Base-by-base conservation (phyloP, 2,113 vertebrate genomes). In the Syngnathus floridae region DNA sequence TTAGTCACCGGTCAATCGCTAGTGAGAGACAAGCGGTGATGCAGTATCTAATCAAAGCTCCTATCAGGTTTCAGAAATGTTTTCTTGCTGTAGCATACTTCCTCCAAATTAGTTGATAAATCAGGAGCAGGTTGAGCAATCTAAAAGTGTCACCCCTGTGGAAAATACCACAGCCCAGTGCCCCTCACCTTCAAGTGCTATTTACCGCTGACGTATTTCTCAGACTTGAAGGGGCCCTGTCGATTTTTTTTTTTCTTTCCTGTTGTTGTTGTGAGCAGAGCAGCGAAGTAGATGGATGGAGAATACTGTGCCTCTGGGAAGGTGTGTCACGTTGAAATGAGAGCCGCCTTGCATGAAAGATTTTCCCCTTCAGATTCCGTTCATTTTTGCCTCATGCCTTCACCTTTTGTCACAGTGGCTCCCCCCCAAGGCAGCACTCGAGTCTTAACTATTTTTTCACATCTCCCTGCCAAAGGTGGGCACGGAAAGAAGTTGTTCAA, bases 121-220 rank as follows among this genome's bases (percentile, higher is more conserved):
- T 64, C 46, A 46, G 31, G 45, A 64, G 26, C 16, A 49, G 45
- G 17, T 45, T 9, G 14, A 49, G 9, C 62, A 64, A 64, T 41
- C 59, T 17, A n/a, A 61, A 43, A 61, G 21, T 61, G 59, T 67
- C 79, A 76, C 63, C 63, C 54, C 45, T 51, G 74, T 82, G 85
- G 64, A 58, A 86, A 81, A 87, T 87, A 70, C 78, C 66, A 41
- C 72, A 79, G 76, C 56, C 17, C 40, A n/a, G 68, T 67, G 74
- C 54, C 63, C 49, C 36, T 4, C n/a, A 58, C 59, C 67, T 69
- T 74, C 72, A 76, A 77, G 71, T 56, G 66, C 68, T 64, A 67
- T 82, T 74, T 79, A 74, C 70, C 75, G 73, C 54, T 87, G 84
- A 87, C 78, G 71, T 75, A 86, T 72, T 81, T 84, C 74, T 75